These are phyloP conservation scores for Hydrozoanthus tunicans DNA, from an alignment of 64 coral and sea anemone species.

Conservation along the genomic window DNA sequence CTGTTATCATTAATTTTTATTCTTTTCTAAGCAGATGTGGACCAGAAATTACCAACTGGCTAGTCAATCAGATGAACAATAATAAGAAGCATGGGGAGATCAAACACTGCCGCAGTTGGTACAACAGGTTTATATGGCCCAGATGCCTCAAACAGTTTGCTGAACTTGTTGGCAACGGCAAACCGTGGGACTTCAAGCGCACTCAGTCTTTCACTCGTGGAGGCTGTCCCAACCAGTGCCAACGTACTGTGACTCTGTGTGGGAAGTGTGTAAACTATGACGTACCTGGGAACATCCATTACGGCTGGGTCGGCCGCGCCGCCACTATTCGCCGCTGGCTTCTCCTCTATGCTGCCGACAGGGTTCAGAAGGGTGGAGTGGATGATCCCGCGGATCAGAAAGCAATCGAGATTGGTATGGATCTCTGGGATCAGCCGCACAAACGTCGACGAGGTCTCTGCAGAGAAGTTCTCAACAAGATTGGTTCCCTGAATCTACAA, in stretches of 20 bases:
- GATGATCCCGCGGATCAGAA: conserved; percentile 63
- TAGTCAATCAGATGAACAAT: conserved; percentile 20
- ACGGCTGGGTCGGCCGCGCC: conserved; percentile 61
- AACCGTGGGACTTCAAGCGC: conserved; percentile 60
- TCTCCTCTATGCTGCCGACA: conserved; percentile 41
- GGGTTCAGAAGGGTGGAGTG: conserved; percentile 64
- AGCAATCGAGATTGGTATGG: conserved; percentile 68
- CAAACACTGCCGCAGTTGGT: conserved; percentile 14
- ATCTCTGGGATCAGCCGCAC: conserved; percentile 21
- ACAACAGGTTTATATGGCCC: background rate
- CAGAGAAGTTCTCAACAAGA: background rate
- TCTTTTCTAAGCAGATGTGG: conserved; percentile 19
- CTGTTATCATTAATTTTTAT: too few relatives aligned
- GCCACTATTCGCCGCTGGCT: conserved; percentile 37
- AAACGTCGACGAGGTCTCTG: conserved; percentile 2
- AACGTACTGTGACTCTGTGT: conserved; percentile 56
- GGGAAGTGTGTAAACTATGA: conserved; percentile 39
- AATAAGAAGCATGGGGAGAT: conserved; percentile 34
- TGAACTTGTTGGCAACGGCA: conserved; percentile 25
- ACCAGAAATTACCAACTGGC: conserved; percentile 33
- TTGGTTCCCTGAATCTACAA: conserved; percentile 18
- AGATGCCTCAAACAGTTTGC: conserved; percentile 28
- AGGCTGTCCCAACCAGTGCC: conserved; percentile 38
- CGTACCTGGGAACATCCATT: conserved; percentile 63
- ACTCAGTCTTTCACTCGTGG: conserved; percentile 19